Conservation (phyloP, 1,140 invertebrate genomes). For the Rhynchophorus ferrugineus region DNA sequence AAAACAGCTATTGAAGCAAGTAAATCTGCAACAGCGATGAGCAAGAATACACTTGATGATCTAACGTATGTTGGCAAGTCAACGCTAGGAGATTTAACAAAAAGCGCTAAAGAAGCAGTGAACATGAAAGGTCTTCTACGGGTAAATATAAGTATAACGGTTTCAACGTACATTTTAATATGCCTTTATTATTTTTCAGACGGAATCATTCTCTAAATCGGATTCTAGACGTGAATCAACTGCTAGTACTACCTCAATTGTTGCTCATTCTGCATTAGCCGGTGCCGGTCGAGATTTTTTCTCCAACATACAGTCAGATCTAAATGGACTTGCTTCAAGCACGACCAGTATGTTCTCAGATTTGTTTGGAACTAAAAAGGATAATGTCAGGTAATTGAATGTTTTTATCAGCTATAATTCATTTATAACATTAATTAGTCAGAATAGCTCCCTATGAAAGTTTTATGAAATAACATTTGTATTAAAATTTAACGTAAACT, state of each 20-base stretch:
- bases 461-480: too few relatives aligned
- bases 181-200: constrained; percentile 23
- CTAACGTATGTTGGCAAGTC: constrained; percentile 80
- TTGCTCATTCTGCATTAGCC: constrained; percentile 41
- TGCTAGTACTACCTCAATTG: constrained; percentile 42
- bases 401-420: neutral
- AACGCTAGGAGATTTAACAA: constrained; percentile 81
- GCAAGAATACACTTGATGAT: constrained; percentile 81
- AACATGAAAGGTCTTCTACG: constrained; percentile 78
- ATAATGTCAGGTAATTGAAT: constrained; percentile 16
- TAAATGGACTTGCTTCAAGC: constrained; percentile 83
- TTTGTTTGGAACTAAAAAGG: constrained; percentile 59
- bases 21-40: constrained; percentile 77
- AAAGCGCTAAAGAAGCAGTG: constrained; percentile 80
- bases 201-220: constrained; percentile 33
- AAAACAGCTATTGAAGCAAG: constrained; percentile 80
- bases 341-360: constrained; percentile 88
- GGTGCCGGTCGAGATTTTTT: constrained; percentile 74
- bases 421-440: too few relatives aligned
- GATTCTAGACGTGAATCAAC: constrained; percentile 37
- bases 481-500: too few relatives aligned
- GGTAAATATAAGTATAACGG: constrained; percentile 49
- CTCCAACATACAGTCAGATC: constrained; percentile 78
- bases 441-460: too few relatives aligned
- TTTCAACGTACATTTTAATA: too few relatives aligned